A percentile compares a stretch with the other conserved stretches of the same genome.
Conservation (phyloP, 2,113 vertebrate genomes). For the Acrocephalus kingi region DNA sequence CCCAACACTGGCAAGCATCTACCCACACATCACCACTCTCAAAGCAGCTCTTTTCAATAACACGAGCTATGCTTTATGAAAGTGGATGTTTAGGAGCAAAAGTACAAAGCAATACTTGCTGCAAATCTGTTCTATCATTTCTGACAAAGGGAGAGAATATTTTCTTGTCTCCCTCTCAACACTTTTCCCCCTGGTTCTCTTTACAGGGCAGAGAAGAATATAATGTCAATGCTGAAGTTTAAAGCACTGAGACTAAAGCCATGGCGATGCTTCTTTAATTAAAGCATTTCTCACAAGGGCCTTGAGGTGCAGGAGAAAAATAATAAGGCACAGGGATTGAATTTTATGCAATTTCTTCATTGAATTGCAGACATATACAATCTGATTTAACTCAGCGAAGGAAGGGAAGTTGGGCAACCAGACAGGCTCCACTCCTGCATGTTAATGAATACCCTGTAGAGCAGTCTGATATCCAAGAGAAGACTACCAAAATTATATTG, state of each 20-base stretch:
- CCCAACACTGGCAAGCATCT: not conserved
- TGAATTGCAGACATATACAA: constrained; percentile 49
- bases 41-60: not conserved
- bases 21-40: not conserved
- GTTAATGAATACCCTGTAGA: not conserved
- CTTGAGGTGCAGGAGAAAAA: constrained; percentile 35
- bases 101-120: not conserved
- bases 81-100: not conserved
- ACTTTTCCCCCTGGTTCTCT: not conserved
- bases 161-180: not conserved
- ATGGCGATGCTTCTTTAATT: constrained; percentile 65
- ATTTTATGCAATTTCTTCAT: constrained; percentile 55
- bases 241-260: constrained; percentile 36
- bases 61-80: not conserved
- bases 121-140: not conserved
- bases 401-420: not conserved
- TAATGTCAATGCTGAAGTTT: not conserved
- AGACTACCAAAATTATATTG: not conserved
- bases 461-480: not conserved
- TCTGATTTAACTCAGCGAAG: not conserved
- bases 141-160: not conserved
- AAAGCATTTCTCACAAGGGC: constrained; percentile 41
- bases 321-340: constrained; percentile 19
- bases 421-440: not conserved
- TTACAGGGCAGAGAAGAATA: not conserved